These are phyloP conservation scores for Falcunculus frontatus DNA, from an alignment of 2,113 vertebrate species.

Conservation along the genomic window DNA sequence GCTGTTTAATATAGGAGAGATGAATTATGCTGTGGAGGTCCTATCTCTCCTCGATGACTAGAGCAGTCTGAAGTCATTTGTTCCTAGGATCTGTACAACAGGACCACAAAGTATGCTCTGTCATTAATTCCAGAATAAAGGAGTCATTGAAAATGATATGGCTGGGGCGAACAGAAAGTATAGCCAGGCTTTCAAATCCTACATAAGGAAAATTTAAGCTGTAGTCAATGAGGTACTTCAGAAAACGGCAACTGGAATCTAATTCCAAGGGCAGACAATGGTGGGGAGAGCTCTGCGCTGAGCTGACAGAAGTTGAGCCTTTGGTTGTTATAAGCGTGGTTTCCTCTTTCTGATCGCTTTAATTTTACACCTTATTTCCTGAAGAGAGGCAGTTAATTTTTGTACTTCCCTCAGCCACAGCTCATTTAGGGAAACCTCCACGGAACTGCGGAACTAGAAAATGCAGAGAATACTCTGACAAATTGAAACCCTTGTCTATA, in stretches of 20 bases:
- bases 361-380: conserved; percentile 45
- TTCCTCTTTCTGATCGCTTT: conserved; percentile 48
- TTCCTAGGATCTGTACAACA: conserved; percentile 25
- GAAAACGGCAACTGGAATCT: conserved; percentile 14
- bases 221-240: conserved; percentile 46
- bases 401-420: conserved; percentile 20
- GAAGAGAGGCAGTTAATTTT: conserved; percentile 47
- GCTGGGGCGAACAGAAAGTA: conserved; percentile 11
- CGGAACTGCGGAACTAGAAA: background rate
- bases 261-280: conserved; percentile 42
- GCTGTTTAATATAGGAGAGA: background rate
- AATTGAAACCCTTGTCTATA: background rate
- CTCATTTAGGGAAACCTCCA: conserved; percentile 41
- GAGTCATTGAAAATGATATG: conserved; percentile 22
- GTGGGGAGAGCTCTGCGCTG: background rate
- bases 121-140: conserved; percentile 40
- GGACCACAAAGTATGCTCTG: background rate
- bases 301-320: conserved; percentile 16
- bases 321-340: background rate
- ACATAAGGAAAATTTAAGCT: conserved; percentile 34
- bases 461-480: background rate
- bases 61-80: conserved; percentile 23
- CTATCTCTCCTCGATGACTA: background rate
- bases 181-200: conserved; percentile 46
- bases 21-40: conserved; percentile 8